Conservation (phyloP, 2,113 vertebrate species). For the Coturnix japonica region DNA sequence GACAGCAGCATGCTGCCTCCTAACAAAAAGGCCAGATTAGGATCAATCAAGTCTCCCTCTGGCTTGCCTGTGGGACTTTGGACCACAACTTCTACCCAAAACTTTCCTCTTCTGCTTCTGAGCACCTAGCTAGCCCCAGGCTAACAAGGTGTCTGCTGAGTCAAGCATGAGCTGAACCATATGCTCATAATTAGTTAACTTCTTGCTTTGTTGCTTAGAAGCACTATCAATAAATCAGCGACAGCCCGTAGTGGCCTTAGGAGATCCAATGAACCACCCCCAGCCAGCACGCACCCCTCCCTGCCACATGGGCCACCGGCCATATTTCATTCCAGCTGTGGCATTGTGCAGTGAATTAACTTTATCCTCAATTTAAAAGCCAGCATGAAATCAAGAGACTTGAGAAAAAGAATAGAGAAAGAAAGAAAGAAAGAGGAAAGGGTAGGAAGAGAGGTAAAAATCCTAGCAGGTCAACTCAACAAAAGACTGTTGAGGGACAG, state of each 20-base stretch:
- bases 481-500: slow-evolving; percentile 55
- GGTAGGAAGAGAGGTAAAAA: slow-evolving; percentile 37
- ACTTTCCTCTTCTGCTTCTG: slow-evolving; percentile 72
- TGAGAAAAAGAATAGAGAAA: slow-evolving; percentile 62
- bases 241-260: slow-evolving; percentile 71
- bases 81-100: slow-evolving; percentile 81
- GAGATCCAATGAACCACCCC: slow-evolving; percentile 71
- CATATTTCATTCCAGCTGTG: slow-evolving; percentile 83
- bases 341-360: slow-evolving; percentile 81
- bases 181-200: slow-evolving; percentile 85
- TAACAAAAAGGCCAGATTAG: slow-evolving; percentile 84
- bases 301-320: slow-evolving; percentile 55
- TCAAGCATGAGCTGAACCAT: slow-evolving; percentile 78
- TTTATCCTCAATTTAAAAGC: slow-evolving; percentile 87
- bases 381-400: slow-evolving; percentile 84
- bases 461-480: slow-evolving; percentile 65
- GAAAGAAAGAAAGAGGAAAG: slow-evolving; percentile 52
- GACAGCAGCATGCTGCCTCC: slow-evolving; percentile 78
- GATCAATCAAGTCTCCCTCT: slow-evolving; percentile 81
- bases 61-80: slow-evolving; percentile 80
- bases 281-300: slow-evolving; percentile 62
- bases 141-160: slow-evolving; percentile 80
- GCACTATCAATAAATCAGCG: slow-evolving; percentile 72
- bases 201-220: slow-evolving; percentile 77
- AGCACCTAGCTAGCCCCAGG: slow-evolving; percentile 76